phyloP scores from a whole-genome alignment of 1,140 invertebrate species.

The Wasmannia auropunctata region DNA sequence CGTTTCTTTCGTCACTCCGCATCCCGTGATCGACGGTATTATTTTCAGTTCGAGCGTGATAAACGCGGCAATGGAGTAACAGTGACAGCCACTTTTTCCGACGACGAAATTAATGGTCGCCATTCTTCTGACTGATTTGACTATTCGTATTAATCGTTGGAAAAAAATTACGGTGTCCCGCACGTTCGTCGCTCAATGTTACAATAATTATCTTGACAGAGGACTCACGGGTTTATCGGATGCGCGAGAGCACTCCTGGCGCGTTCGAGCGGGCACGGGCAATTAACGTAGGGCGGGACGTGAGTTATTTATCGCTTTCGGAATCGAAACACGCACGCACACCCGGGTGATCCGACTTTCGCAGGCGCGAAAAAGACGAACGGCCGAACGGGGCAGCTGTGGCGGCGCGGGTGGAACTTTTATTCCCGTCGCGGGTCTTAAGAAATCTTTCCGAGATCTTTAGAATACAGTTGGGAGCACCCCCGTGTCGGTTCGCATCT shows the following conservation, averaged over 20 bases:
- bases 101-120: neutral
- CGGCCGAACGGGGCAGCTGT: slow-evolving; percentile 7
- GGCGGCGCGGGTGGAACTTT: slow-evolving; percentile 41
- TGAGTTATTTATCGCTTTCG: slow-evolving; percentile 1
- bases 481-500: slow-evolving; percentile 35
- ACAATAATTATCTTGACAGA: neutral
- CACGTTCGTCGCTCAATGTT: neutral
- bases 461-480: slow-evolving; percentile 43
- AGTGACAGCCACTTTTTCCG: neutral
- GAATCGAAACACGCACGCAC: slow-evolving; percentile 5
- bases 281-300: neutral
- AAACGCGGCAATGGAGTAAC: neutral
- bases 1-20: neutral
- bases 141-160: neutral
- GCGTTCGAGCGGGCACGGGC: neutral
- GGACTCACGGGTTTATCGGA: neutral
- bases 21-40: neutral
- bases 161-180: neutral
- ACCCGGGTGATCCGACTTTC: neutral
- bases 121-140: neutral
- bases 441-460: slow-evolving; percentile 49
- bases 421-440: slow-evolving; percentile 31
- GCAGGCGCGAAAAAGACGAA: slow-evolving; percentile 7
- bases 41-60: neutral
- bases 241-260: neutral